phyloP scores from a whole-genome alignment of 35 echinoderm and acorn worm species.

The Heliocidaris tuberculata region DNA sequence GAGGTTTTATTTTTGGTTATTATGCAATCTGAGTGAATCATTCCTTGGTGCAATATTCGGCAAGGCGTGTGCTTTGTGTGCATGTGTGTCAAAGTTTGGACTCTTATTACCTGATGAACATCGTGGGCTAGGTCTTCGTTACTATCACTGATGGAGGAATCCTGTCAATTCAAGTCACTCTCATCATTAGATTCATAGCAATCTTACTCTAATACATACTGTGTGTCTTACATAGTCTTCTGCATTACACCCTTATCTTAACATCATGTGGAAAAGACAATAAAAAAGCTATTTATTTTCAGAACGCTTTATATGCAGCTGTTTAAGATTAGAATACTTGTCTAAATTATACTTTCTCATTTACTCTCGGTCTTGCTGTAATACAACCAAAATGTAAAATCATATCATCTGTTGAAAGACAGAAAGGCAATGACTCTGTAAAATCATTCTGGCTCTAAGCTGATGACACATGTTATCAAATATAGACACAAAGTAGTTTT shows the following conservation, averaged over 20 bases:
- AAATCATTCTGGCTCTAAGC: too few species aligned
- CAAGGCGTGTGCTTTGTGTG: not conserved
- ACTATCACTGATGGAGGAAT: slow-evolving; percentile 10
- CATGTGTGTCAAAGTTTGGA: not conserved
- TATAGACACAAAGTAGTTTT: too few species aligned
- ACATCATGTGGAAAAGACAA: not conserved
- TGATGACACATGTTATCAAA: too few species aligned
- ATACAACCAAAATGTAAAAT: too few species aligned
- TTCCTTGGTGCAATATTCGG: not conserved
- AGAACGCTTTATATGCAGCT: too few species aligned
- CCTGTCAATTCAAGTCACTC: not conserved
- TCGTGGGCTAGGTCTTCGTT: not conserved
- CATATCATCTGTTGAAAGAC: too few species aligned
- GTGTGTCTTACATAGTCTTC: not conserved
- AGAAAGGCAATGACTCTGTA: too few species aligned
- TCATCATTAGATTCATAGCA: not conserved
- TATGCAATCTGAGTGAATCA: not conserved
- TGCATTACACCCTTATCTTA: not conserved
- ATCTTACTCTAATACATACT: not conserved
- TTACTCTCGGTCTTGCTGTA: too few species aligned
- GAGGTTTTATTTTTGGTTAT: not conserved
- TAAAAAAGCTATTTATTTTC: too few species aligned
- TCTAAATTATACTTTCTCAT: too few species aligned
- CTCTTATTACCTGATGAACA: not conserved
- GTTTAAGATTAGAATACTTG: too few species aligned